These are phyloP conservation scores for Allobates femoralis DNA, from an alignment of 2,797 vertebrate species.

Conservation along the genomic window DNA sequence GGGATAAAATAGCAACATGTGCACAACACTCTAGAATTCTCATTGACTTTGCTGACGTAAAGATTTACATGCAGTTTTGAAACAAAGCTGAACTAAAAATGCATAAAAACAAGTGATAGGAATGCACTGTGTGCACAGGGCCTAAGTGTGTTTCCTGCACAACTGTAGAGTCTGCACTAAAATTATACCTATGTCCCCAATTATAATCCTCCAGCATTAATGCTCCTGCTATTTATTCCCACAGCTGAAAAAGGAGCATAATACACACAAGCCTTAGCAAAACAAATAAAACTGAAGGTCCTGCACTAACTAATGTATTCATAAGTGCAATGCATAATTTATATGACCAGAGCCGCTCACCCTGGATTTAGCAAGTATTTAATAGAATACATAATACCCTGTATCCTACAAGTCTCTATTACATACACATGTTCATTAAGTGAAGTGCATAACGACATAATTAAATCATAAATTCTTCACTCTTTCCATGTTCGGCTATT, in stretches of 20 bases:
- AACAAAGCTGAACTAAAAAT: too few relatives aligned
- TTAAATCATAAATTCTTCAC: background rate
- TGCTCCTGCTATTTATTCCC: constrained; percentile 8
- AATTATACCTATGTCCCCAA: background rate
- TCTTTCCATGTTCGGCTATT: background rate
- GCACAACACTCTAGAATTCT: too few relatives aligned
- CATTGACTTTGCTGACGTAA: too few relatives aligned
- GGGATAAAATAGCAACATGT: too few relatives aligned
- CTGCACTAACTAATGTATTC: constrained; percentile 33
- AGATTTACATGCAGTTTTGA: too few relatives aligned
- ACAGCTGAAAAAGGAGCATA: background rate
- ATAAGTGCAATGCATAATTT: constrained; percentile 21
- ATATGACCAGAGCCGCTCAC: constrained; percentile 8
- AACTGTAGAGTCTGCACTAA: background rate
- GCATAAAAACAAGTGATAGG: too few relatives aligned
- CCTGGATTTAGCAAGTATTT: constrained; percentile 19
- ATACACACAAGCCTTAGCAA: background rate
- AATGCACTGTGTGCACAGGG: too few relatives aligned
- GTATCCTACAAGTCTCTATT: background rate
- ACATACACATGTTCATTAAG: constrained; percentile 3
- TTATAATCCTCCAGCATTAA: constrained; percentile 1
- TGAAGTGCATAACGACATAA: constrained; percentile 27
- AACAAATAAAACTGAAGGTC: constrained; percentile 23
- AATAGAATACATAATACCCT: constrained; percentile 18
- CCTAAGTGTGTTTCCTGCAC: background rate